Evolutionary conservation across 2,797 vertebrate genomes (phyloP), one percentile per base, ranked within the genome.

Genomic region (Coregonus ussuriensis): DNA sequence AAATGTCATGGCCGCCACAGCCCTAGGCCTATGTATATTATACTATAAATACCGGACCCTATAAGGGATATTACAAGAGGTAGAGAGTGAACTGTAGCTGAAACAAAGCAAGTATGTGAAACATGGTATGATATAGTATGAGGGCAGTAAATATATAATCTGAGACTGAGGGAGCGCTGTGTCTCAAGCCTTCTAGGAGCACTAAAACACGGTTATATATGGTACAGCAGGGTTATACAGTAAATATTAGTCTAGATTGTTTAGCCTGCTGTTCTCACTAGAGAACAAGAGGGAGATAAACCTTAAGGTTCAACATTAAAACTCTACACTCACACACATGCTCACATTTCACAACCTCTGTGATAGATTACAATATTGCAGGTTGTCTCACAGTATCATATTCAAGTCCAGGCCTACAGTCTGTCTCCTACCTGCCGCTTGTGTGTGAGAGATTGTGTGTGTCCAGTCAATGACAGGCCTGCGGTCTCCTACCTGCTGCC

Each of bases 401-500:
- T 21, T 21, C 59, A n/a, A n/a, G 18, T 62, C 6, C 18, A 62
- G 52, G 9, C 52, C 15, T 53, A 52, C 51, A 52, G 13, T 52
- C 51, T 4, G 51, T 52, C 51, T 52, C 51, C 51, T 52, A 13
- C 51, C 51, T 52, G 4, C 4, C 3, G 4, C 11, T 14, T n/a
- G 59, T 5, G 6, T 6, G 59, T 5, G 59, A 25, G 59, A 63
- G 63, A 66, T 21, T 21, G 21, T 14, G 1, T 18, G 15, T 70
- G 47, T 15, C 18, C 13, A 14, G 6, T 51, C n/a, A n/a, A 14
- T 4, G 18, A 51, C 41, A 41, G 15, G 16, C 3, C 52, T 71
- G 81, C 72, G 15, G 4, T 41, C 53, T 86, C 95, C 86, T 96
- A 99, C 98, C 97, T 96, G 96, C 93, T 83, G 96, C 96, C 0